Evolutionary conservation across 2,113 vertebrate genomes (phyloP).

Genomic region (Trinectes maculatus): DNA sequence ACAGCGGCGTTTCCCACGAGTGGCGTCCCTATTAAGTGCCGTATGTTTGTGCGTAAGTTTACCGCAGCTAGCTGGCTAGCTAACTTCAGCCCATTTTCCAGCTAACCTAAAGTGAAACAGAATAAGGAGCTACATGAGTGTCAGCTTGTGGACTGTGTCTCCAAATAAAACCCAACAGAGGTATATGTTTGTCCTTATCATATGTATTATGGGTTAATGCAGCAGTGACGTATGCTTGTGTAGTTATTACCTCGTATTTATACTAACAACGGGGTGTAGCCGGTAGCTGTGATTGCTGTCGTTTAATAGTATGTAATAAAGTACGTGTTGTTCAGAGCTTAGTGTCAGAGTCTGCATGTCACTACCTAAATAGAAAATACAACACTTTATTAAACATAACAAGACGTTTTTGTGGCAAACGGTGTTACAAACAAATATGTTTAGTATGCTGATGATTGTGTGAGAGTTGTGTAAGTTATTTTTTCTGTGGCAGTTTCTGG

Average conservation of each 20-base stretch:
- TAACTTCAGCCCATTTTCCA: conserved; percentile 20
- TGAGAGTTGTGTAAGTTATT: too few species aligned
- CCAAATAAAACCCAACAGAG: conserved; percentile 6
- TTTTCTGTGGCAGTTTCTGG: too few species aligned
- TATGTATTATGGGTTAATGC: background rate
- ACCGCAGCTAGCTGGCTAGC: conserved; percentile 60
- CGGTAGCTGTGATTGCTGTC: too few species aligned
- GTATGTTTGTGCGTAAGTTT: conserved; percentile 54
- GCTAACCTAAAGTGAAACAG: conserved; percentile 55
- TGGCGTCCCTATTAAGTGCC: background rate
- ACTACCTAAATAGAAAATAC: too few species aligned
- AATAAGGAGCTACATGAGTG: background rate
- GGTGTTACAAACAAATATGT: too few species aligned
- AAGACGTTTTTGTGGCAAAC: too few species aligned
- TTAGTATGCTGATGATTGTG: too few species aligned
- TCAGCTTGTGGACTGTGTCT: background rate
- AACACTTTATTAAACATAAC: too few species aligned
- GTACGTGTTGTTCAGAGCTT: too few species aligned
- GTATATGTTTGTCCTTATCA: conserved; percentile 5
- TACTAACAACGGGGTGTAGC: background rate
- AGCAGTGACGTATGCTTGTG: background rate
- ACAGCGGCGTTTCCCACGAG: background rate
- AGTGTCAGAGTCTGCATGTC: too few species aligned
- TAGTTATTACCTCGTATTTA: background rate
- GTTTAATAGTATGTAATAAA: too few species aligned